Conservation (phyloP, 2,888 invertebrate species). For the Trachelus stipa region DNA sequence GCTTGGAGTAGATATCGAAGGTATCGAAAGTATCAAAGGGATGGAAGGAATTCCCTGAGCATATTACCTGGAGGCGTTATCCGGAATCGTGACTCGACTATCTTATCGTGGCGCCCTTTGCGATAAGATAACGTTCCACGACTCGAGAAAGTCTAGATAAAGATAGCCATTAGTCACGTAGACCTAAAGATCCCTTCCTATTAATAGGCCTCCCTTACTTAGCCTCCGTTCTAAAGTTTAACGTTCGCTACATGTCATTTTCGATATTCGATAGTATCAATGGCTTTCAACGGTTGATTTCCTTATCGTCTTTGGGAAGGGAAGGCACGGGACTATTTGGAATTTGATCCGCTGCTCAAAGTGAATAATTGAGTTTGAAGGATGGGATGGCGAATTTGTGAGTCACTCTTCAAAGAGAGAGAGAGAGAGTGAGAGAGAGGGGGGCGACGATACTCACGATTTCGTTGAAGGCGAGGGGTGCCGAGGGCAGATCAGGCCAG, state of each 20-base stretch:
- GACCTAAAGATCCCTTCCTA: slow-evolving; percentile 33
- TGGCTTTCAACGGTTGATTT: background rate
- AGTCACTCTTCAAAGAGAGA: too few species aligned
- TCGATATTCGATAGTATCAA: background rate
- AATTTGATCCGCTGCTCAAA: background rate
- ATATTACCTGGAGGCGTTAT: background rate
- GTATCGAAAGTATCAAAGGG: background rate
- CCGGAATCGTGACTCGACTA: background rate
- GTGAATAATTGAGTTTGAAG: background rate
- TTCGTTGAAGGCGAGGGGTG: background rate
- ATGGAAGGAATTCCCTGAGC: background rate
- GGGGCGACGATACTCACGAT: background rate
- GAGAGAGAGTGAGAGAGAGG: too few species aligned
- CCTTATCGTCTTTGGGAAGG: background rate
- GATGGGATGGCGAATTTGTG: background rate
- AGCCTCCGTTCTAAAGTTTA: background rate
- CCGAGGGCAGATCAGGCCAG: background rate
- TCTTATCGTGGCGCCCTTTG: slow-evolving; percentile 18
- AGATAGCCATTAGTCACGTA: slow-evolving; percentile 19
- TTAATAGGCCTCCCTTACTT: slow-evolving; percentile 26
- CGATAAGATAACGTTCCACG: slow-evolving; percentile 16
- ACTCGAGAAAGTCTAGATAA: background rate
- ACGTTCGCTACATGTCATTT: background rate
- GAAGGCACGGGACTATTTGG: background rate
- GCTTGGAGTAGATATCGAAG: background rate